A percentile compares a stretch with the other conserved stretches of the same genome.
These are phyloP conservation scores for Cotesia typhae DNA, from an alignment of 1,140 invertebrate genomes.

Conservation along the genomic window DNA sequence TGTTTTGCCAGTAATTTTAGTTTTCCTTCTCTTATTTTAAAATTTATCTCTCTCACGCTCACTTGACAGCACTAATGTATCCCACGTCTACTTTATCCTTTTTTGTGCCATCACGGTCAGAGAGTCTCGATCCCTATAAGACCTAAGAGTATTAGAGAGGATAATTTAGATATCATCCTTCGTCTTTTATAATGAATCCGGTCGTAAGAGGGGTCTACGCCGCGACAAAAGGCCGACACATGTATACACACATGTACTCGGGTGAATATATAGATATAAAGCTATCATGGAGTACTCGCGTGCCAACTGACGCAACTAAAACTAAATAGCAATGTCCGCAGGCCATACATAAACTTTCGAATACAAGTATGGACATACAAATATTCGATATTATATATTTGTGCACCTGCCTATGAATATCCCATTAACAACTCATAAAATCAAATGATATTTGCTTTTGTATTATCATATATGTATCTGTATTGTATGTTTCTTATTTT, in stretches of 20 bases:
- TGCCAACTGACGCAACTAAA: slow-evolving; percentile 23
- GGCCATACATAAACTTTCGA: slow-evolving; percentile 1
- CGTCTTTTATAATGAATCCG: slow-evolving; percentile 13
- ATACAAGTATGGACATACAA: too few species aligned
- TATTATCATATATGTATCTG: too few species aligned
- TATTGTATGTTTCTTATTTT: too few species aligned
- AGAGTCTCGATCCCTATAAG: not conserved
- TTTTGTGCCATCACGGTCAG: not conserved
- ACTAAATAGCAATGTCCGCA: slow-evolving; percentile 4
- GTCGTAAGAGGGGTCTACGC: not conserved
- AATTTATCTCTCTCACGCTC: not conserved
- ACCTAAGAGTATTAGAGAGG: slow-evolving; percentile 15
- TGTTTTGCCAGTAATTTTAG: not conserved
- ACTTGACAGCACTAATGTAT: slow-evolving; percentile 18
- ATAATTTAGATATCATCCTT: slow-evolving; percentile 25
- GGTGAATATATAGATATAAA: too few species aligned
- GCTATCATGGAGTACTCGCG: slow-evolving; percentile 7
- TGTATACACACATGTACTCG: not conserved
- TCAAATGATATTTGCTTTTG: too few species aligned
- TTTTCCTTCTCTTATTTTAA: not conserved
- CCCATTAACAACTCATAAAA: too few species aligned
- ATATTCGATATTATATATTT: too few species aligned
- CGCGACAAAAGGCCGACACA: not conserved
- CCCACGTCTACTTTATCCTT: not conserved
- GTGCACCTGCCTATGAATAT: too few species aligned